phyloP scores from a whole-genome alignment of 2,797 vertebrate species.

The Dermochelys coriacea region DNA sequence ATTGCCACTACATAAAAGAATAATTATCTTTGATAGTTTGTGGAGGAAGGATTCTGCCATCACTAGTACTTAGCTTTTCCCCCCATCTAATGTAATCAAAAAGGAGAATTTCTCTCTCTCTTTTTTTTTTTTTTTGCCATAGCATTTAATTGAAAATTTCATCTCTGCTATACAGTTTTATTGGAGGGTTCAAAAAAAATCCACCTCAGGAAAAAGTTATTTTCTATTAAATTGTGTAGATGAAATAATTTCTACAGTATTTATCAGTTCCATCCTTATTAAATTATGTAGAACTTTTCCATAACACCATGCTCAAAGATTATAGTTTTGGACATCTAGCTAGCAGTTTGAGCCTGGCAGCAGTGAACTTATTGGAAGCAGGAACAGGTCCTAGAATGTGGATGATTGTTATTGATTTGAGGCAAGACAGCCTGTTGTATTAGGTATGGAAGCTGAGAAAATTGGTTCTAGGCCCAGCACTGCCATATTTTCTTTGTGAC shows the following conservation, averaged over 20 bases:
- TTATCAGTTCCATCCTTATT: accelerated
- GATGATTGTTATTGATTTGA: not conserved
- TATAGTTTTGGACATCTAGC: not conserved
- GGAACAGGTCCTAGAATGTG: not conserved
- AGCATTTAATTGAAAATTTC: not conserved
- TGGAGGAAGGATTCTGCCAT: not conserved
- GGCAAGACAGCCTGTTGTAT: too few relatives aligned
- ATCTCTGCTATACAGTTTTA: not conserved
- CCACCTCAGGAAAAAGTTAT: not conserved
- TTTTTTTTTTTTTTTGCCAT: not conserved
- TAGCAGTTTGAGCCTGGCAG: not conserved
- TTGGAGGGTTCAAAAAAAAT: not conserved
- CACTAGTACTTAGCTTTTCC: not conserved
- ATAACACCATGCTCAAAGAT: accelerated
- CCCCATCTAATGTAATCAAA: not conserved
- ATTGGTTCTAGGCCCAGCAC: not conserved
- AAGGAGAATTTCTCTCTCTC: not conserved
- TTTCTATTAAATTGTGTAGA: accelerated
- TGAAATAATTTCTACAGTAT: accelerated
- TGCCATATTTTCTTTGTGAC: not conserved
- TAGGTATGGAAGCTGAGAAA: not conserved
- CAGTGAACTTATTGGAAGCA: accelerated
- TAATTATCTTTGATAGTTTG: not conserved
- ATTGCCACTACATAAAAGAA: not conserved
- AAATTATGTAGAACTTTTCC: accelerated